A percentile compares a stretch with the other conserved stretches of the same genome.
phyloP scores from a whole-genome alignment of 2,797 vertebrate genomes.

The Sebastes itinus region DNA sequence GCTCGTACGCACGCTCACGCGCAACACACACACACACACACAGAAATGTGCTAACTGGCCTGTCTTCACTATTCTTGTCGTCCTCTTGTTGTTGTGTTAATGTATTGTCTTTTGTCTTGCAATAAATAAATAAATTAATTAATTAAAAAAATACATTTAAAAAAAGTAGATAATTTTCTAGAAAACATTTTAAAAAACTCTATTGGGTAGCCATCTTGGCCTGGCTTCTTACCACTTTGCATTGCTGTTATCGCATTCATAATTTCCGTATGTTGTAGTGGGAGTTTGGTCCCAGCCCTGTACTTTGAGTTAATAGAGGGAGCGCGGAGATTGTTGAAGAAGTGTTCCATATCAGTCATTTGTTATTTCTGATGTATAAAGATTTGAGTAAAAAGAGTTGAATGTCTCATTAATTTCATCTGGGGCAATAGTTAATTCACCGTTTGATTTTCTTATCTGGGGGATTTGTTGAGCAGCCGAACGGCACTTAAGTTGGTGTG shows the following conservation, averaged over 20 bases:
- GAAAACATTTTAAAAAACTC: conserved; percentile 1
- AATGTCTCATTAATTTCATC: conserved; percentile 7
- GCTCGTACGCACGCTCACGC: no score
- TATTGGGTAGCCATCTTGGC: background rate
- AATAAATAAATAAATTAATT: no score
- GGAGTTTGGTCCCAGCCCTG: conserved; percentile 6
- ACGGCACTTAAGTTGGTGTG: background rate
- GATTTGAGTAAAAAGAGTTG: background rate
- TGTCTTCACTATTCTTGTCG: no score
- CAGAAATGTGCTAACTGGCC: no score
- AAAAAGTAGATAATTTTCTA: background rate
- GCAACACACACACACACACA: no score
- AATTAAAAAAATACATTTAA: no score
- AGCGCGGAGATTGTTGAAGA: background rate
- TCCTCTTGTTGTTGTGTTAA: background rate
- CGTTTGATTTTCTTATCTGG: background rate
- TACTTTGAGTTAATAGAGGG: background rate
- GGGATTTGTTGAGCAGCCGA: background rate
- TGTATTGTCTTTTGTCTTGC: no score
- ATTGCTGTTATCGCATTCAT: background rate
- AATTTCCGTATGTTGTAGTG: background rate
- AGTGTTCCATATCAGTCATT: background rate
- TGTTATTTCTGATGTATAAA: background rate
- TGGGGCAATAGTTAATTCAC: background rate
- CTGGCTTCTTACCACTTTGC: background rate